Conservation (phyloP, 2,113 vertebrate genomes). For the Cairina moschata region DNA sequence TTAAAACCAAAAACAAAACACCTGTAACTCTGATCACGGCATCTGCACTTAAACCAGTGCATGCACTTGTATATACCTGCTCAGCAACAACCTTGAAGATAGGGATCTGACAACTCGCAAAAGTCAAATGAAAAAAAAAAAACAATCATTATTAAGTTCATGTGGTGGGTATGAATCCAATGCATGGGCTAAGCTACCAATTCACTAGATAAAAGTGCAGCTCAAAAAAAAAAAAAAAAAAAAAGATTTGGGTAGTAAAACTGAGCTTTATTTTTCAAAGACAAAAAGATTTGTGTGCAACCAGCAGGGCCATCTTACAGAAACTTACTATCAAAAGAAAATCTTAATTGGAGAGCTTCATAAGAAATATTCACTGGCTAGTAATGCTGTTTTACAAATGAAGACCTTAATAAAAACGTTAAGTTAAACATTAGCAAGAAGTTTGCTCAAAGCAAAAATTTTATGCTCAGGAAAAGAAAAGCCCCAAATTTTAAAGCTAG, state of each 20-base stretch:
- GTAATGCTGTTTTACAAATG: not conserved
- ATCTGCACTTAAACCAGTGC: not conserved
- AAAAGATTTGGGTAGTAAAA: not conserved
- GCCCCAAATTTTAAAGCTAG: not conserved
- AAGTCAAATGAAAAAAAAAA: not conserved
- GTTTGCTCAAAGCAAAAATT: not conserved
- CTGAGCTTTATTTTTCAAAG: not conserved
- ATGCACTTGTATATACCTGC: not conserved
- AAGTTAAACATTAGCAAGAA: not conserved
- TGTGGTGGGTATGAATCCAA: not conserved
- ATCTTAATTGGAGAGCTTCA: not conserved
- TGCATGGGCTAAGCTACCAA: not conserved
- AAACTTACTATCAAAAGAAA: slow-evolving; percentile 7
- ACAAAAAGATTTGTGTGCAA: not conserved
- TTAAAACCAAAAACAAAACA: not conserved
- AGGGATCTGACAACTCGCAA: not conserved
- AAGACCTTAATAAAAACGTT: not conserved
- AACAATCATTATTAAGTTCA: not conserved
- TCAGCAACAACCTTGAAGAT: not conserved
- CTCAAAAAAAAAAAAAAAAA: not conserved
- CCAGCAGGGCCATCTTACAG: not conserved
- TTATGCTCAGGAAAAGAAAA: not conserved
- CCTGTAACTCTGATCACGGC: not conserved
- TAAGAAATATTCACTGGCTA: not conserved
- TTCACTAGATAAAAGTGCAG: not conserved